A percentile compares a stretch with the other conserved stretches of the same genome.
Evolutionary conservation across 2,797 vertebrate species (phyloP).

Genomic region (Etheostoma perlongum): DNA sequence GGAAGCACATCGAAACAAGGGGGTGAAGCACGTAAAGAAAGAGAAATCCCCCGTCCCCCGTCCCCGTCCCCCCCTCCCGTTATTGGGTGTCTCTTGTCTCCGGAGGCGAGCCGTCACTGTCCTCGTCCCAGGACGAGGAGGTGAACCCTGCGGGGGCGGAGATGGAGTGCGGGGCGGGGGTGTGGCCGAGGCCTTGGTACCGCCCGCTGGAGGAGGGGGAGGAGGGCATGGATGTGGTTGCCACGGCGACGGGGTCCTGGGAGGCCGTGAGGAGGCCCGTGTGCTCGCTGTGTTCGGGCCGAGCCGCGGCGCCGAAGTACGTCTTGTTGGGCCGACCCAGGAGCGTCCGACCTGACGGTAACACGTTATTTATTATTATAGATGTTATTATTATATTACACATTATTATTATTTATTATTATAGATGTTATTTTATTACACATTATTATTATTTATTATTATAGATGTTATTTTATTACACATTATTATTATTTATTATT

Average conservation of each 20-base stretch:
- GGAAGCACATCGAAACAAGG: too few relatives aligned
- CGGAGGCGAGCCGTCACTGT: conserved; percentile 43
- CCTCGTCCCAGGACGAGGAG: conserved; percentile 62
- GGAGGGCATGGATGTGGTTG: conserved; percentile 62
- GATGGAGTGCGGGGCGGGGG: conserved; percentile 68
- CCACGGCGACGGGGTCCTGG: conserved; percentile 48
- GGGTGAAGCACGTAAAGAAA: too few relatives aligned
- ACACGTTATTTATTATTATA: too few relatives aligned
- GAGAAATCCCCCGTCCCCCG: not conserved
- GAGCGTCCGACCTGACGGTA: conserved; percentile 66
- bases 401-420: not conserved
- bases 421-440: not conserved
- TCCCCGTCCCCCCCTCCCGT: not conserved
- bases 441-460: not conserved
- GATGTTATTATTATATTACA: not conserved
- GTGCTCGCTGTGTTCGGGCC: conserved; percentile 73
- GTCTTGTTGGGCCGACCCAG: conserved; percentile 77
- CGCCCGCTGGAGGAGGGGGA: conserved; percentile 63
- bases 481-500: not conserved
- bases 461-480: not conserved
- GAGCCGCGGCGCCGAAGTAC: conserved; percentile 57
- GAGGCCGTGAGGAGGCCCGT: conserved; percentile 68
- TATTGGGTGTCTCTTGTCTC: not conserved
- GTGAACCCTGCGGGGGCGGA: conserved; percentile 70
- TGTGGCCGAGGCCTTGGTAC: conserved; percentile 76